A percentile compares a stretch with the other conserved stretches of the same genome.
Conservation (phyloP, 2,797 vertebrate species). For the Gouania willdenowi region DNA sequence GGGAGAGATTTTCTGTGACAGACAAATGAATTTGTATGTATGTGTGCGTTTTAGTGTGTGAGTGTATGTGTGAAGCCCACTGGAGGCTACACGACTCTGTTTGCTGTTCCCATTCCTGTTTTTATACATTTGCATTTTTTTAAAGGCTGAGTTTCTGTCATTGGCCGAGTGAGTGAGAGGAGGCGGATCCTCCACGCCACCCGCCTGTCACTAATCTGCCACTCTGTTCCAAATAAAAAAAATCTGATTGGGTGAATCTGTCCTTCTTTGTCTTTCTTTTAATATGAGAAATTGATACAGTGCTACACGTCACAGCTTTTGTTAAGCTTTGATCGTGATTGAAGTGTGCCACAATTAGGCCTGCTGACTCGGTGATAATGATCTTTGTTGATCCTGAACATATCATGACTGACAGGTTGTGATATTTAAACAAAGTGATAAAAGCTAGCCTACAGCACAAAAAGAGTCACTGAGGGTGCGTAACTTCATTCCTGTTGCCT, state of each 20-base stretch:
- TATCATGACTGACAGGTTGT: too few species aligned
- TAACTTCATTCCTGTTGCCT: too few species aligned
- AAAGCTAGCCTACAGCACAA: too few species aligned
- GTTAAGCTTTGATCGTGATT: too few species aligned
- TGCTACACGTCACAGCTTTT: too few species aligned
- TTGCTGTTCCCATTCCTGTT: constrained; percentile 82
- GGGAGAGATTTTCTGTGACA: too few species aligned
- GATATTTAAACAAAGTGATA: too few species aligned
- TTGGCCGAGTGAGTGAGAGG: constrained; percentile 78
- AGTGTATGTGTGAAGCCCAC: constrained; percentile 61
- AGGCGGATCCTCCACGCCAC: constrained; percentile 71
- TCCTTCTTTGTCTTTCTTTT: constrained; percentile 28
- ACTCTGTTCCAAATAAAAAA: constrained; percentile 84
- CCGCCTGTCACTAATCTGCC: constrained; percentile 83
- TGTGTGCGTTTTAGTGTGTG: constrained; percentile 30
- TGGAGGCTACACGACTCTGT: constrained; percentile 69
- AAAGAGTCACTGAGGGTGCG: too few species aligned
- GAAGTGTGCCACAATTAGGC: too few species aligned
- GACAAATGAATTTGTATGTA: constrained; percentile 10
- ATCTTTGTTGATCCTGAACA: too few species aligned
- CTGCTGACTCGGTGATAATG: too few species aligned
- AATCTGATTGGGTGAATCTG: constrained; percentile 73
- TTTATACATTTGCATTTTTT: constrained; percentile 87
- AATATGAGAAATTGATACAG: too few species aligned
- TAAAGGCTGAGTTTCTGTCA: constrained; percentile 79